Conservation (phyloP, 2,888 invertebrate species). For the Augiades crinisus region DNA sequence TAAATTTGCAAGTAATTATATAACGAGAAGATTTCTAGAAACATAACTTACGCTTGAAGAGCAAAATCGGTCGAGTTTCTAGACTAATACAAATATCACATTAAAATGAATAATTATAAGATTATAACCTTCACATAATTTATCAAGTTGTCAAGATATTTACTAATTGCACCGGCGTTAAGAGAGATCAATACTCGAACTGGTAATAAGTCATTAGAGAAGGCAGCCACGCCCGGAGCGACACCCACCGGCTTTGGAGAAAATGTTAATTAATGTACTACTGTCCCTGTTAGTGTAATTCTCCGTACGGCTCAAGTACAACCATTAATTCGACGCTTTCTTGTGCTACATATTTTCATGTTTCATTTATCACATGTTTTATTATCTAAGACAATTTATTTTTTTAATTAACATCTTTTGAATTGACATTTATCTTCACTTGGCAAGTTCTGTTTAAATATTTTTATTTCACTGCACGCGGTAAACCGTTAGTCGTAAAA, state of each 20-base stretch:
- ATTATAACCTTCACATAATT: no score
- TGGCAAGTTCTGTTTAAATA: no score
- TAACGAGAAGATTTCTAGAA: no score
- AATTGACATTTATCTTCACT: no score
- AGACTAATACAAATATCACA: no score
- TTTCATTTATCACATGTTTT: not conserved
- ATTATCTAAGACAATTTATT: not conserved
- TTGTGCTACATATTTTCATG: not conserved
- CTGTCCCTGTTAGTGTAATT: slow-evolving; percentile 5
- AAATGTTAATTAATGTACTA: slow-evolving; percentile 14
- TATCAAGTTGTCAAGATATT: not conserved
- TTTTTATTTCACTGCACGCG: no score
- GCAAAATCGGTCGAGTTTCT: no score
- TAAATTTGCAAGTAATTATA: no score
- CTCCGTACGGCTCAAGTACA: slow-evolving; percentile 4
- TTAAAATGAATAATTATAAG: no score
- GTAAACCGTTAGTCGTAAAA: not conserved
- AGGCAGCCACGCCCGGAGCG: slow-evolving; percentile 2
- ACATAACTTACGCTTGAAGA: no score
- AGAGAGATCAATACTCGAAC: slow-evolving; percentile 7
- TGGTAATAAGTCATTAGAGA: slow-evolving; percentile 17
- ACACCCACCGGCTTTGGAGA: slow-evolving; percentile 10
- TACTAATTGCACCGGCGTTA: not conserved
- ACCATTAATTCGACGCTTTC: slow-evolving; percentile 3
- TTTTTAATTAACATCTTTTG: not conserved